Evolutionary conservation across 2,113 vertebrate genomes (phyloP).

Genomic region (Melanotaenia duboulayi): DNA sequence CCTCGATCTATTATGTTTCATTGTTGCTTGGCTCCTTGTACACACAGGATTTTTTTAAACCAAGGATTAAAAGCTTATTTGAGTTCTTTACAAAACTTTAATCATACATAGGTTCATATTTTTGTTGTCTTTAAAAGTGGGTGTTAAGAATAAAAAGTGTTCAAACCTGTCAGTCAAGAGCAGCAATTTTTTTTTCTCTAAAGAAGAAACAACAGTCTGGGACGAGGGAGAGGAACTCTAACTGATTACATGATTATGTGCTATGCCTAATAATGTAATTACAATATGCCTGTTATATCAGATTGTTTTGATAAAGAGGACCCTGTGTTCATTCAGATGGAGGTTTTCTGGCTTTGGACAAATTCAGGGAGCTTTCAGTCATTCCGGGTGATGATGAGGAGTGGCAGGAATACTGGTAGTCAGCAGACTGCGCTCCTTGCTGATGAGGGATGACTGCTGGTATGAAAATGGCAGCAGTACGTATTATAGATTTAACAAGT

Average conservation of each 20-base stretch:
- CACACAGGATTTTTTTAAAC: neutral
- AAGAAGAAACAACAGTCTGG: neutral
- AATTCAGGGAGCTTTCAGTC: slow-evolving; percentile 1
- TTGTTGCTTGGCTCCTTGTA: neutral
- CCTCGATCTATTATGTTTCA: neutral
- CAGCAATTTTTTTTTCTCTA: neutral
- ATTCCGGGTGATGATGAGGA: neutral
- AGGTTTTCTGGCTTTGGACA: neutral
- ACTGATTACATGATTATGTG: slow-evolving; percentile 12
- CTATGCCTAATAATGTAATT: slow-evolving; percentile 37
- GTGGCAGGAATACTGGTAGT: neutral
- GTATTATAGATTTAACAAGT: too few species aligned
- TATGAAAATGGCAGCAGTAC: slow-evolving; percentile 5
- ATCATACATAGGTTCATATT: neutral
- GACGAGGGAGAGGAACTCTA: slow-evolving; percentile 2
- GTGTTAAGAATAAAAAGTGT: neutral
- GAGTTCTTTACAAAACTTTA: neutral
- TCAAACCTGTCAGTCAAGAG: neutral
- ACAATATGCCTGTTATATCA: slow-evolving; percentile 19
- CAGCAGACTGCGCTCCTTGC: slow-evolving; percentile 1
- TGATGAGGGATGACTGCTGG: neutral
- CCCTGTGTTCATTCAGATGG: slow-evolving; percentile 3
- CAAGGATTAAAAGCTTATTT: neutral
- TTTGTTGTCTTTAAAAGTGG: neutral
- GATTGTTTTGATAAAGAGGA: slow-evolving; percentile 5